Conservation (phyloP, 2,113 vertebrate genomes). For the Scopus umbretta region DNA sequence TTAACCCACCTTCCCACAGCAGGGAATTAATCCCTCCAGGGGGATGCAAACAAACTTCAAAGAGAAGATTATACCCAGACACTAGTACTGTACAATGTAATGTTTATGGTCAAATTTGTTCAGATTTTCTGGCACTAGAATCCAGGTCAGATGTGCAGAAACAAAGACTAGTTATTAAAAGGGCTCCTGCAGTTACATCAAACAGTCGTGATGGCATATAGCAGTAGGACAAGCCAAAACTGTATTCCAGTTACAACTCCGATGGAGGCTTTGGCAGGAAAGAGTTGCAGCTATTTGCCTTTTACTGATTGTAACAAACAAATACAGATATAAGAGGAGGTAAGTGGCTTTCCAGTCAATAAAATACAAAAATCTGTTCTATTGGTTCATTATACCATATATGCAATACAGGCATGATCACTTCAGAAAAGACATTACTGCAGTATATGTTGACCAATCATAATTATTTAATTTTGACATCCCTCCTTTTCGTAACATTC, state of each 20-base stretch:
- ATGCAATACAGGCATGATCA: not conserved
- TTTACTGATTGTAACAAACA: not conserved
- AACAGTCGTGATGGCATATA: slow-evolving; percentile 37
- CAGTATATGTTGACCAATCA: not conserved
- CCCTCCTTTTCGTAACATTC: not conserved
- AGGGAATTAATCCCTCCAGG: slow-evolving; percentile 75
- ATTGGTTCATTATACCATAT: not conserved
- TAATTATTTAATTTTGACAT: not conserved
- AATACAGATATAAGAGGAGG: not conserved
- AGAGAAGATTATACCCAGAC: slow-evolving; percentile 77
- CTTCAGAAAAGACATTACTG: not conserved
- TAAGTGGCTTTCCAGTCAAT: not conserved
- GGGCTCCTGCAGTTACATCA: slow-evolving; percentile 53
- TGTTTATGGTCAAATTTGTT: slow-evolving; percentile 71
- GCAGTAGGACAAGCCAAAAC: slow-evolving; percentile 35
- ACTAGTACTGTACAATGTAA: slow-evolving; percentile 69
- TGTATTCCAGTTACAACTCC: not conserved
- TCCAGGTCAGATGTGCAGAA: slow-evolving; percentile 65
- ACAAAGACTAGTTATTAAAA: slow-evolving; percentile 61
- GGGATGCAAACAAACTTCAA: slow-evolving; percentile 77
- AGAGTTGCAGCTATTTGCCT: not conserved
- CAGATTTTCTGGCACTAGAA: slow-evolving; percentile 65
- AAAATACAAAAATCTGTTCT: not conserved
- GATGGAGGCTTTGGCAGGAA: not conserved
- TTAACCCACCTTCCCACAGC: slow-evolving; percentile 76